phyloP scores from a whole-genome alignment of 2,888 invertebrate species.

The Agonopterix subpropinquella region DNA sequence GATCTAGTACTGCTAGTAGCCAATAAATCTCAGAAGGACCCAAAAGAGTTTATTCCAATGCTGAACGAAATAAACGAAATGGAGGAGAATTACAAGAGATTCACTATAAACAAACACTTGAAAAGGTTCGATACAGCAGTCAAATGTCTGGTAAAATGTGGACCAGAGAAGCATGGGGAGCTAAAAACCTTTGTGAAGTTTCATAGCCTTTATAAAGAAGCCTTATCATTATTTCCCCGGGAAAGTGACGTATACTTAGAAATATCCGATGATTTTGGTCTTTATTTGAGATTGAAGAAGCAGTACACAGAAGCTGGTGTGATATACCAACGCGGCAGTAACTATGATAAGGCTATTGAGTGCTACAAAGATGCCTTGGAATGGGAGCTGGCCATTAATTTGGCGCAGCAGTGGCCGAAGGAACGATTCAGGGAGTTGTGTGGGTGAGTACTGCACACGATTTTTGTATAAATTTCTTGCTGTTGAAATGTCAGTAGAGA shows the following conservation, averaged over 20 bases:
- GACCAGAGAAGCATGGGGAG: conserved; percentile 75
- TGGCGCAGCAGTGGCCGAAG: conserved; percentile 61
- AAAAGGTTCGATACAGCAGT: conserved; percentile 86
- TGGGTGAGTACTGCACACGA: conserved; percentile 30
- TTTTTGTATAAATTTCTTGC: too few species aligned
- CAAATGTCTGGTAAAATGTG: conserved; percentile 79
- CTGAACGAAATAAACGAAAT: conserved; percentile 83
- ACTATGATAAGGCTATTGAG: conserved; percentile 80
- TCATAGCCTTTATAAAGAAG: conserved; percentile 82
- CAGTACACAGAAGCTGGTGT: conserved; percentile 87
- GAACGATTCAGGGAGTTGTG: conserved; percentile 48
- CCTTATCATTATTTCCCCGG: conserved; percentile 72
- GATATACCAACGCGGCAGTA: conserved; percentile 81
- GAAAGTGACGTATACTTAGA: conserved; percentile 60
- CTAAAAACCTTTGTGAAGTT: conserved; percentile 82
- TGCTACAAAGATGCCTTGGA: conserved; percentile 81
- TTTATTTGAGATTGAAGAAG: conserved; percentile 79
- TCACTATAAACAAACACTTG: conserved; percentile 86
- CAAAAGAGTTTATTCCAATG: conserved; percentile 93
- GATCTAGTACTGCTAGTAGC: conserved; percentile 90
- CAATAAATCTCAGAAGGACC: conserved; percentile 92
- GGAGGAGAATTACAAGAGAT: conserved; percentile 82
- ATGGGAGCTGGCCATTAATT: conserved; percentile 83
- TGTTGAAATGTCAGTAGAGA: too few species aligned
- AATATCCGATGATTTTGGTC: conserved; percentile 80